These are phyloP conservation scores for Gadus macrocephalus DNA, from an alignment of 2,113 vertebrate species.

Conservation along the genomic window DNA sequence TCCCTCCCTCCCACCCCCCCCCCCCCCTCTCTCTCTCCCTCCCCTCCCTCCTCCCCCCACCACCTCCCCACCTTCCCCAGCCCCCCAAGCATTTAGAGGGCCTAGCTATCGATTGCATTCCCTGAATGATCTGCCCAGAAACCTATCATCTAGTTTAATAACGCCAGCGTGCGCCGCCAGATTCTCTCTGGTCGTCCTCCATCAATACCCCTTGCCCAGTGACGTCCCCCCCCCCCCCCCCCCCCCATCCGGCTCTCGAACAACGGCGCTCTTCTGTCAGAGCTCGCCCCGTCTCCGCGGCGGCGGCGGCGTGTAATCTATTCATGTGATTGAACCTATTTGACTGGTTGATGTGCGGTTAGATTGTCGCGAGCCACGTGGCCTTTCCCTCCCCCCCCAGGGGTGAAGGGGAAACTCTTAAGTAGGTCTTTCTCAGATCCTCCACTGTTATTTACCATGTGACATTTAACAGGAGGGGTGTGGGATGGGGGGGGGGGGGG, in stretches of 20 bases:
- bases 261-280: slow-evolving; percentile 38
- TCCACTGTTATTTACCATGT: slow-evolving; percentile 68
- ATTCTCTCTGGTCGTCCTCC: slow-evolving; percentile 49
- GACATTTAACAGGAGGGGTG: slow-evolving; percentile 59
- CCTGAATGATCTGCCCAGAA: slow-evolving; percentile 58
- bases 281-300: slow-evolving; percentile 20
- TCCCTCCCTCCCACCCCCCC: not conserved
- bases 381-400: slow-evolving; percentile 49
- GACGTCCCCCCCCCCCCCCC: slow-evolving; percentile 16
- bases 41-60: no score
- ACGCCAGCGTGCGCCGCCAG: slow-evolving; percentile 46
- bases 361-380: slow-evolving; percentile 49
- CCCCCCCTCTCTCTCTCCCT: no score
- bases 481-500: not conserved
- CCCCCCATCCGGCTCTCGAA: slow-evolving; percentile 48
- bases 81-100: slow-evolving; percentile 40
- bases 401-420: slow-evolving; percentile 41
- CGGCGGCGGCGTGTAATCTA: slow-evolving; percentile 61
- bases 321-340: slow-evolving; percentile 66
- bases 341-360: slow-evolving; percentile 70
- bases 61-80: no score
- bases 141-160: slow-evolving; percentile 62
- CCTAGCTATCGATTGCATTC: slow-evolving; percentile 52
- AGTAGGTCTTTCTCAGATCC: slow-evolving; percentile 53
- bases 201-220: slow-evolving; percentile 35